These are phyloP conservation scores for Hippolais icterina DNA, from an alignment of 2,113 vertebrate genomes.

Conservation along the genomic window DNA sequence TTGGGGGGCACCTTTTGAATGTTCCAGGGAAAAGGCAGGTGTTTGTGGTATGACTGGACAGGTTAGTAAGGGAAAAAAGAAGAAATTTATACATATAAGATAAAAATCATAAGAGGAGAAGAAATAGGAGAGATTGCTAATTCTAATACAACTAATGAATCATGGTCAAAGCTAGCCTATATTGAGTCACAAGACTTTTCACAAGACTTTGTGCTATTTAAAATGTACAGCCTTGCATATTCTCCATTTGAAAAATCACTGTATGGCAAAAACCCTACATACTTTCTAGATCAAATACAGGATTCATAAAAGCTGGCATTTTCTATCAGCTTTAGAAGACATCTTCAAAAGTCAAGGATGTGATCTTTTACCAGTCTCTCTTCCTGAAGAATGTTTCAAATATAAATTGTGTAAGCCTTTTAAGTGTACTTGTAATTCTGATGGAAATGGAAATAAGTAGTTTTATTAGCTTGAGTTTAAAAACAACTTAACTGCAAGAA, in stretches of 20 bases:
- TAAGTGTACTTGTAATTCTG: background rate
- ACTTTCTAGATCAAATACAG: background rate
- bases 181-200: background rate
- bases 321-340: conserved; percentile 6
- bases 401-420: background rate
- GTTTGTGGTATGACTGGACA: background rate
- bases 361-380: background rate
- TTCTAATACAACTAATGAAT: background rate
- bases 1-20: background rate
- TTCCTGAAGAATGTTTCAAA: background rate
- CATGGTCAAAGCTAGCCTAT: background rate
- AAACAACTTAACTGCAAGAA: conserved; percentile 21
- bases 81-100: background rate
- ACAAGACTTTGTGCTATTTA: background rate
- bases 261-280: background rate
- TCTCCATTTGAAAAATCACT: background rate
- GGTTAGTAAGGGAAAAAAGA: background rate
- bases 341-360: background rate
- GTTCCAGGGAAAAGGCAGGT: background rate
- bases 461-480: conserved; percentile 35
- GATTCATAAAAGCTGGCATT: background rate
- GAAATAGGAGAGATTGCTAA: background rate
- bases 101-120: background rate
- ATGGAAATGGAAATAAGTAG: background rate
- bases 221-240: background rate